A percentile compares a stretch with the other conserved stretches of the same genome.
Conservation (phyloP, 2,113 vertebrate genomes). For the Podarcis raffonei region DNA sequence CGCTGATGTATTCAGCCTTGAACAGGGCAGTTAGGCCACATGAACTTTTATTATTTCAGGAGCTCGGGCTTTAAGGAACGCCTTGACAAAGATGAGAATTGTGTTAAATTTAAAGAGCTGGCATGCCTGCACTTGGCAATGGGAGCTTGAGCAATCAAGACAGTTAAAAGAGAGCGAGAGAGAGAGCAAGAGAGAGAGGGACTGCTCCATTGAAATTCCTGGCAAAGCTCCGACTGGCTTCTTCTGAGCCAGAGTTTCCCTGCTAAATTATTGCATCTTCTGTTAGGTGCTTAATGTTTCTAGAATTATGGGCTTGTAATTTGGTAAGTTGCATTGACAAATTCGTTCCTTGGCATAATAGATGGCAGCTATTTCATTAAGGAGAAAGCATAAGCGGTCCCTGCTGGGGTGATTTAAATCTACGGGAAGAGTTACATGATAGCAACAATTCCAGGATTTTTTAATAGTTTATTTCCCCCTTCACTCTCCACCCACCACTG, state of each 20-base stretch:
- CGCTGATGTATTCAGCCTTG: background rate
- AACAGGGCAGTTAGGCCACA: background rate
- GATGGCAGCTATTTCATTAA: background rate
- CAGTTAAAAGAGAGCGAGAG: background rate
- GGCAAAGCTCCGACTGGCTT: background rate
- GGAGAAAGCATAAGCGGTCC: background rate
- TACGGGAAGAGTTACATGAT: background rate
- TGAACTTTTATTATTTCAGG: background rate
- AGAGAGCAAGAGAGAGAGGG: background rate
- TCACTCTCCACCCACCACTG: background rate
- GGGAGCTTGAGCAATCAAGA: slow-evolving; percentile 27
- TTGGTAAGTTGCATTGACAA: background rate
- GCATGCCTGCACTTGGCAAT: slow-evolving; percentile 21
- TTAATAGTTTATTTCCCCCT: no score
- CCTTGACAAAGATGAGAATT: background rate
- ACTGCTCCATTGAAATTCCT: background rate
- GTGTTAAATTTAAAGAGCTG: slow-evolving; percentile 4
- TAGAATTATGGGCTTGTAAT: slow-evolving; percentile 2
- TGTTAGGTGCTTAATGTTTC: background rate
- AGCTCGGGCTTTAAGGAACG: background rate
- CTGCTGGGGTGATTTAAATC: background rate
- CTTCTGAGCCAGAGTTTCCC: slow-evolving; percentile 8
- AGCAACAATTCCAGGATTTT: background rate
- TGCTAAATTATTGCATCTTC: slow-evolving; percentile 5
- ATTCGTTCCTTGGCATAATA: slow-evolving; percentile 15